Evolutionary conservation across 92 coral and sea anemone species (phyloP).

Genomic region (Micromussa lordhowensis): DNA sequence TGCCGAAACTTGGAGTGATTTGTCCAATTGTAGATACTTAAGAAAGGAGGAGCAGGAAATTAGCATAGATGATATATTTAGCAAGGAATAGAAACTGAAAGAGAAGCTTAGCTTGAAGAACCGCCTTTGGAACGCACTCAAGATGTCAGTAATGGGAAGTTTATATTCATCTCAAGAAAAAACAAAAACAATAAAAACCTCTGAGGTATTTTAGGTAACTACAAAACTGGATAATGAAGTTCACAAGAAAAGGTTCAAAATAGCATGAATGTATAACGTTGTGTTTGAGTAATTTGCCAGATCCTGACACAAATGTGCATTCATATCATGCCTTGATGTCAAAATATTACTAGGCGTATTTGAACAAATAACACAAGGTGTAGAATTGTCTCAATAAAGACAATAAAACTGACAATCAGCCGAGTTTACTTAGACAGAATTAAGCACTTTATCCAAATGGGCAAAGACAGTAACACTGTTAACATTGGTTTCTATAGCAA

Average conservation of each 20-base stretch:
- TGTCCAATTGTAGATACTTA: constrained; percentile 77
- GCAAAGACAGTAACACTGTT: background rate
- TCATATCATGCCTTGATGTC: background rate
- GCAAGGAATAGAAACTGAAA: constrained; percentile 48
- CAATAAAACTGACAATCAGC: background rate
- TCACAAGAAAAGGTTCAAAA: background rate
- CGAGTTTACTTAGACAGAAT: background rate
- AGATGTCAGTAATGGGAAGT: background rate
- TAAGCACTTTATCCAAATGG: background rate
- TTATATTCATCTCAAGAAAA: background rate
- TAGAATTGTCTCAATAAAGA: background rate
- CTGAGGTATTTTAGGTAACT: background rate
- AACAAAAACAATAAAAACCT: background rate
- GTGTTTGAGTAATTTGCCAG: background rate
- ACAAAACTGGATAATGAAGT: background rate
- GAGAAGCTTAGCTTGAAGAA: too few relatives aligned
- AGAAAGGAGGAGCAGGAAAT: constrained; percentile 70
- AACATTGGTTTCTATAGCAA: background rate
- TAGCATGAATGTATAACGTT: background rate
- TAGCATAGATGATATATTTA: constrained; percentile 78
- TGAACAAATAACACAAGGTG: background rate
- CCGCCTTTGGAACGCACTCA: background rate
- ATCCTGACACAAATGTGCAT: background rate
- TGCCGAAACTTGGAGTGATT: constrained; percentile 61
- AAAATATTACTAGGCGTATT: background rate